Base-by-base conservation (phyloP, 2,113 vertebrate species). In the Centrocercus urophasianus region DNA sequence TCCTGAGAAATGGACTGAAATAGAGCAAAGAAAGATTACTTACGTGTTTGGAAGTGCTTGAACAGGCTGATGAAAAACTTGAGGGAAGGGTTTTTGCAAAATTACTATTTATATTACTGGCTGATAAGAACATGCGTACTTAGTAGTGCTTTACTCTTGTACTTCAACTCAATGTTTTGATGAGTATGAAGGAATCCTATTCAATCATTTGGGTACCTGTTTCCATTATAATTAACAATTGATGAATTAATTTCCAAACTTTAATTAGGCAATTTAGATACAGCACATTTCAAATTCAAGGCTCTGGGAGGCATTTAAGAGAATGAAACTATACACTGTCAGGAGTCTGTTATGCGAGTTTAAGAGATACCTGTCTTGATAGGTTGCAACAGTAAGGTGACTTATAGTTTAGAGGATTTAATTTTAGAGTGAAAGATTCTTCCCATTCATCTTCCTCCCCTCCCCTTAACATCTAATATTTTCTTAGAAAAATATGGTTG, bases 231-330 rank as follows among this genome's bases (percentile, higher is more conserved):
- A 91, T 76, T 76, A 73, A 45, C 12, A 87, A 65, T 75, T 48
- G 78, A 73, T 81, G 16, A 84, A 81, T 91, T 71, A 19, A 64
- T 89, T 89, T 87, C 32, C 22, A 43, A 30, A 19, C 4, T 56
- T 71, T 91, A 91, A 87, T 91, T 90, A 89, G 42, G 14, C 34
- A 89, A 83, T 93, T 91, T 74, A 88, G 90, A 90, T 71, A 60
- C 8, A 93, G 43, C 22, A 78, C 0, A 0, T 85, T 88, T 93
- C 78, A 88, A 73, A 59, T 30, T 56, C 60, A 66, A 50, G 50
- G 28, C n/a, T 87, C n/a, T 65, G 59, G 70, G 79, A 92, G 67
- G 42, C 19, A 17, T 50, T 81, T 80, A 45, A 79, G 83, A 78
- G 30, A 12, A 66, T 54, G 22, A 83, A 93, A 36, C 38, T 64